Evolutionary conservation across 2,113 vertebrate genomes (phyloP).

Genomic region (Platysternon megacephalum): DNA sequence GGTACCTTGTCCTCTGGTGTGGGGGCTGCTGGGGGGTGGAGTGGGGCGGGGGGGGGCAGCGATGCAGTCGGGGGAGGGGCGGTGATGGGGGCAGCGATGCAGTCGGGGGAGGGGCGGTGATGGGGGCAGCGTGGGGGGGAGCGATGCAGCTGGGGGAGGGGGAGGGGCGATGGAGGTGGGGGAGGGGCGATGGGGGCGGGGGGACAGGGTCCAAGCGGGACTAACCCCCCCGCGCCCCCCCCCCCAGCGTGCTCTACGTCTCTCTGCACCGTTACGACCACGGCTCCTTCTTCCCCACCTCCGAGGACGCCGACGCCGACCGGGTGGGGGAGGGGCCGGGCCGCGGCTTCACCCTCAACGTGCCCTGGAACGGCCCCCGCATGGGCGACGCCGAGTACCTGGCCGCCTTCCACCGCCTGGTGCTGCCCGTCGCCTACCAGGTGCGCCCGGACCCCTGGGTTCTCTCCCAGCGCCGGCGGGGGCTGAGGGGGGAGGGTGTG

Average conservation of each 20-base stretch:
- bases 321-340: conserved; percentile 80
- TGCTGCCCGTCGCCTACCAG: conserved; percentile 90
- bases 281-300: conserved; percentile 87
- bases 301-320: conserved; percentile 80
- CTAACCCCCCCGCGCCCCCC: neutral
- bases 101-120: neutral
- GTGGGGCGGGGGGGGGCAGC: neutral
- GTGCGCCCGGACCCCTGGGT: conserved; percentile 55
- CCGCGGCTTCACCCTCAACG: conserved; percentile 87
- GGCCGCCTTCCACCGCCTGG: conserved; percentile 84
- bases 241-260: conserved; percentile 83
- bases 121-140: too few relatives aligned
- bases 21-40: neutral
- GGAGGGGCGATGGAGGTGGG: too few relatives aligned
- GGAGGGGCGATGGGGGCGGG: too few relatives aligned
- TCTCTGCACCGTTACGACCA: conserved; percentile 92
- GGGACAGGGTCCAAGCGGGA: too few relatives aligned
- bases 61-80: neutral
- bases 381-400: conserved; percentile 90
- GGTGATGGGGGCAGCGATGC: neutral
- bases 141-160: neutral
- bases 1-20: conserved; percentile 66
- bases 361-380: conserved; percentile 86
- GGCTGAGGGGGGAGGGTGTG: too few relatives aligned
- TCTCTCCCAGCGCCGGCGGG: neutral